Base-by-base conservation (phyloP, 2,888 invertebrate species). In the Athalia cordata region DNA sequence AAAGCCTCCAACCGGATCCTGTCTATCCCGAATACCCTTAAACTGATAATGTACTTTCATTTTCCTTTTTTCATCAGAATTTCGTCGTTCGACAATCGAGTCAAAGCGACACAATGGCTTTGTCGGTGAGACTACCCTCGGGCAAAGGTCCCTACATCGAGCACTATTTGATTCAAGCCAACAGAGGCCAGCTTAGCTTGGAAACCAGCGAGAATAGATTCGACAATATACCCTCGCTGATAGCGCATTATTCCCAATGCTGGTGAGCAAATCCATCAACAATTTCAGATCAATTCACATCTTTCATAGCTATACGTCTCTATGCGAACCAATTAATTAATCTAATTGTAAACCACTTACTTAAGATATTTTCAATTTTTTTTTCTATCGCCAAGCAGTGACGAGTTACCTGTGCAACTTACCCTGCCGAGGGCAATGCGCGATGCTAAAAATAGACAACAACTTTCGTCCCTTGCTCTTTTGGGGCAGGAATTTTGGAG, bases 61-160 rank as follows among this genome's bases (percentile, higher is more conserved):
- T 72, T 72, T 13, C 81, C 77, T 83, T 77, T 89, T 87, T 93
- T 47, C 62, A 62, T 75, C 92, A 97, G 96, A 97, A 97, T 88
- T 98, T 99, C 88, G 96, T 99, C 74, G 98, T 99, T 59, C 94
- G 98, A 67, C 96, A 97, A 88, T 98, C 98, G 62, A 98, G 98
- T 86, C 97, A 98, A 89, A 93, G 95, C 62, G 96, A 96, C 85
- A 98, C 98, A 77, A 97, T 98, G 97, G 98, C 98, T 61, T 94
- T 99, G 82, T 97, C 97, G 68, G 97, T 98, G 67, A 95, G 98
- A 9, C 92, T 97, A 81, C 97, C 97, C 0, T 94, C 94, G 29
- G 96, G 96, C 85, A 96, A 95, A 86, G 96, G 97, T 2, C 96
- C 97, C 7, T 97, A 97, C 90, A 97, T 98, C 87, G 98, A 99